Evolutionary conservation across 2,113 vertebrate species (phyloP).

Genomic region (Phycodurus eques): DNA sequence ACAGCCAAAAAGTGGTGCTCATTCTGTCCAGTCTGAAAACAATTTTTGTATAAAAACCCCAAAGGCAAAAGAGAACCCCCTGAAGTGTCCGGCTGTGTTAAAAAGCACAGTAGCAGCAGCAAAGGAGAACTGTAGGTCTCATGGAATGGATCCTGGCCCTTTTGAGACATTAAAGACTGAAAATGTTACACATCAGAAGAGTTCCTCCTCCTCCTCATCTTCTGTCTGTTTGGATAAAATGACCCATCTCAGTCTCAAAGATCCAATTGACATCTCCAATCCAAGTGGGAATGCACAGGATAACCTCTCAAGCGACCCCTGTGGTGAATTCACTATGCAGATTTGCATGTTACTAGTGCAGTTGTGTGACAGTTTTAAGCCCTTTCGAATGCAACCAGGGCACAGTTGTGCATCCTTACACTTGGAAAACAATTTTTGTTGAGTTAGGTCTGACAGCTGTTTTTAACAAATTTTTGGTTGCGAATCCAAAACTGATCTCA

Average conservation of each 20-base stretch:
- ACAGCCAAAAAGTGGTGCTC: constrained; percentile 2
- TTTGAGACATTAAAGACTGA: constrained; percentile 17
- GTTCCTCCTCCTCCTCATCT: not conserved
- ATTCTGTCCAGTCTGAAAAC: constrained; percentile 7
- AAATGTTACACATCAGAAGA: constrained; percentile 1
- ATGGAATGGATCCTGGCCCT: constrained; percentile 1
- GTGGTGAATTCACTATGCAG: constrained; percentile 18
- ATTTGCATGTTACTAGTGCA: not conserved
- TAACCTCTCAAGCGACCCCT: constrained; percentile 13
- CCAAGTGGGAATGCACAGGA: not conserved
- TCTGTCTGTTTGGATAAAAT: constrained; percentile 35
- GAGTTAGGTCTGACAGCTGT: too few relatives aligned
- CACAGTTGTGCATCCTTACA: not conserved
- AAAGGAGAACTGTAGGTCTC: not conserved
- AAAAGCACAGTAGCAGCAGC: not conserved
- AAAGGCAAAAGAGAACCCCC: constrained; percentile 10
- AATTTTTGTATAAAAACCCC: constrained; percentile 26
- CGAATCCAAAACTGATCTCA: too few relatives aligned
- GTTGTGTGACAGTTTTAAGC: not conserved
- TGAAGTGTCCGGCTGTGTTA: constrained; percentile 2
- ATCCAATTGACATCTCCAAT: constrained; percentile 14
- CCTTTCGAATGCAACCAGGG: not conserved
- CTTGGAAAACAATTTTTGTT: not conserved
- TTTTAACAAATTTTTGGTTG: too few relatives aligned
- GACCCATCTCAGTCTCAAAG: constrained; percentile 57